Evolutionary conservation across 2,113 vertebrate genomes (phyloP).

Genomic region (Rynchops niger): DNA sequence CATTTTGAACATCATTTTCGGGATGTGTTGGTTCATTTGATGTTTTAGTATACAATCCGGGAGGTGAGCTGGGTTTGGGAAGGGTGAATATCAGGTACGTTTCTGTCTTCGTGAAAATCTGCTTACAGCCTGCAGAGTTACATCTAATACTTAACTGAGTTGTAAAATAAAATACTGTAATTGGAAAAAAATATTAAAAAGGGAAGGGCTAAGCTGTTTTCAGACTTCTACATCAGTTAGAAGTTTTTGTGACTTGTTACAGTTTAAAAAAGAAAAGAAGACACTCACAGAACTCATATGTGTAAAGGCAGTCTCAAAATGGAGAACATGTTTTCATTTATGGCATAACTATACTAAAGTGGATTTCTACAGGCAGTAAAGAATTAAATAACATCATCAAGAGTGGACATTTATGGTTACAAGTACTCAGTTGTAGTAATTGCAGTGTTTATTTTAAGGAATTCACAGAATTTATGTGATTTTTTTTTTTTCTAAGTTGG

Average conservation of each 20-base stretch:
- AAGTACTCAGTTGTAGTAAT: neutral
- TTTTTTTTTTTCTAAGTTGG: neutral
- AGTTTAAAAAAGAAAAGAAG: accelerated
- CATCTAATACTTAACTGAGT: neutral
- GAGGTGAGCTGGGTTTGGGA: neutral
- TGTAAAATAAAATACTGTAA: neutral
- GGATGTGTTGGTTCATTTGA: neutral
- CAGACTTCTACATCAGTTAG: neutral
- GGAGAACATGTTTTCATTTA: neutral
- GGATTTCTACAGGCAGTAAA: neutral
- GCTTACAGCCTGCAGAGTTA: neutral
- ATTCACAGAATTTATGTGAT: neutral
- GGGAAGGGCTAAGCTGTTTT: neutral
- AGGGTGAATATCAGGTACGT: neutral
- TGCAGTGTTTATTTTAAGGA: neutral
- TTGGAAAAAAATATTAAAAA: neutral
- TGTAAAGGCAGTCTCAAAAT: neutral
- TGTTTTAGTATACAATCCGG: neutral
- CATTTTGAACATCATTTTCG: neutral
- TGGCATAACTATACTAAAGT: neutral
- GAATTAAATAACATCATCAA: neutral
- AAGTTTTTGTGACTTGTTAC: neutral
- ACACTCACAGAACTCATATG: too few species aligned
- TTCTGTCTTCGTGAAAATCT: neutral
- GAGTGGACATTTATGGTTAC: neutral